Evolutionary conservation across 2,888 invertebrate species (phyloP).

Genomic region (Tinea trinotella): DNA sequence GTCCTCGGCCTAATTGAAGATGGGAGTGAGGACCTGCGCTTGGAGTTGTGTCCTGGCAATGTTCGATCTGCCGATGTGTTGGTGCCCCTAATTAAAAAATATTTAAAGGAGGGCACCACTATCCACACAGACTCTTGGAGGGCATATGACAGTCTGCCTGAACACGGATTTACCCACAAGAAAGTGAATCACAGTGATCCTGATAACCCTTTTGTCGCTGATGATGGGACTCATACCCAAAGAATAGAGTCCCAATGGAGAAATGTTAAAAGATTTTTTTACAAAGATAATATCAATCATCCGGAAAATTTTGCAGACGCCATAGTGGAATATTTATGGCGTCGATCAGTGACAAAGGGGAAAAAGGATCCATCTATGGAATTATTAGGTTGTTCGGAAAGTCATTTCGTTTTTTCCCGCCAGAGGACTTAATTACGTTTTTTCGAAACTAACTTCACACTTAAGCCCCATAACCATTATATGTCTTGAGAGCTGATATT

Average conservation of each 20-base stretch:
- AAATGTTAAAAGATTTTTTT: conserved; percentile 7
- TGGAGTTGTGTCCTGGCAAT: conserved; percentile 29
- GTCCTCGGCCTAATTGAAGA: conserved; percentile 28
- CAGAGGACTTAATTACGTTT: too few species aligned
- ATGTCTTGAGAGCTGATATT: too few species aligned
- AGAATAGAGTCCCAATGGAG: conserved; percentile 14
- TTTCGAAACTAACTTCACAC: too few species aligned
- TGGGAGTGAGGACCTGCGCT: conserved; percentile 26
- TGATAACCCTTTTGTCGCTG: not conserved
- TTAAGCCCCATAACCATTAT: too few species aligned
- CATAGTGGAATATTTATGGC: conserved; percentile 11
- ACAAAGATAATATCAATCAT: conserved; percentile 7
- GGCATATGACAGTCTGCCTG: conserved; percentile 18
- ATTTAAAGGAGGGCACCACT: not conserved
- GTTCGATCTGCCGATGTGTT: not conserved
- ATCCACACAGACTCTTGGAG: not conserved
- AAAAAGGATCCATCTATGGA: conserved; percentile 9
- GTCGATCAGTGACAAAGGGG: not conserved
- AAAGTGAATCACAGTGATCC: conserved; percentile 25
- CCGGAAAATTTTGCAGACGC: conserved; percentile 6
- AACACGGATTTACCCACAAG: conserved; percentile 23
- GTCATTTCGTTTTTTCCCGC: too few species aligned
- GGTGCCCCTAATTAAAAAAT: not conserved
- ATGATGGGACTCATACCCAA: not conserved
- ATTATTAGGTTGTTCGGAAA: too few species aligned